These are phyloP conservation scores for Zoanthus solanderi DNA, from an alignment of 92 coral and sea anemone species.

Conservation along the genomic window DNA sequence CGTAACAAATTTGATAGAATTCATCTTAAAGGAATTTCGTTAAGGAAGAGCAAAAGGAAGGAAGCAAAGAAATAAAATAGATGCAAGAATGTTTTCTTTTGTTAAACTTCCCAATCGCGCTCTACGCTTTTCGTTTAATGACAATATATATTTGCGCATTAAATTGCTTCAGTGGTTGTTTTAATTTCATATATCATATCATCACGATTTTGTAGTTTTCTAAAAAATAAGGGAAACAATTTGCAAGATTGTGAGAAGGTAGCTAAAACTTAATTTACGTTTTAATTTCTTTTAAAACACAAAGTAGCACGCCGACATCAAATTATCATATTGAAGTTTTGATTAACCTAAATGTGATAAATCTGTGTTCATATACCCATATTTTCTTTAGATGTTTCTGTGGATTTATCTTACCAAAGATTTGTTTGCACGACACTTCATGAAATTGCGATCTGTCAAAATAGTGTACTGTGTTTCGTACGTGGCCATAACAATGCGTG, in stretches of 20 bases:
- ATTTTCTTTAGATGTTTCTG: slow-evolving; percentile 37
- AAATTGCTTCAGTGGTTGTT: neutral
- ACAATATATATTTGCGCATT: neutral
- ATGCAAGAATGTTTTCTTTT: slow-evolving; percentile 33
- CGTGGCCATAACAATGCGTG: slow-evolving; percentile 43
- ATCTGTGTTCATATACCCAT: slow-evolving; percentile 42
- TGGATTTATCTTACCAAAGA: slow-evolving; percentile 41
- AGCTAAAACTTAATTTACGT: slow-evolving; percentile 23
- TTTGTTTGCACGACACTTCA: slow-evolving; percentile 51
- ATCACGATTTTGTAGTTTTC: neutral
- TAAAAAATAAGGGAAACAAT: neutral
- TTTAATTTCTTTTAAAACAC: slow-evolving; percentile 35
- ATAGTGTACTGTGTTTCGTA: slow-evolving; percentile 32
- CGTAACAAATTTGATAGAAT: slow-evolving; percentile 13
- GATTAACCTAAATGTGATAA: slow-evolving; percentile 45
- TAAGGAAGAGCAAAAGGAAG: slow-evolving; percentile 52
- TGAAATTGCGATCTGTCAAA: slow-evolving; percentile 43
- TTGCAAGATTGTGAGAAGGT: slow-evolving; percentile 9
- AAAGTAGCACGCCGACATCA: slow-evolving; percentile 30
- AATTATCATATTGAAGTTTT: slow-evolving; percentile 38
- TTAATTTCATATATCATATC: slow-evolving; percentile 9
- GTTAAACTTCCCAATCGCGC: slow-evolving; percentile 2
- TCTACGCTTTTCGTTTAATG: slow-evolving; percentile 3
- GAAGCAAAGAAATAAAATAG: slow-evolving; percentile 13
- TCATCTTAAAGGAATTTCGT: slow-evolving; percentile 31